phyloP scores from a whole-genome alignment of 2,797 vertebrate species.

The Oreochromis mossambicus region DNA sequence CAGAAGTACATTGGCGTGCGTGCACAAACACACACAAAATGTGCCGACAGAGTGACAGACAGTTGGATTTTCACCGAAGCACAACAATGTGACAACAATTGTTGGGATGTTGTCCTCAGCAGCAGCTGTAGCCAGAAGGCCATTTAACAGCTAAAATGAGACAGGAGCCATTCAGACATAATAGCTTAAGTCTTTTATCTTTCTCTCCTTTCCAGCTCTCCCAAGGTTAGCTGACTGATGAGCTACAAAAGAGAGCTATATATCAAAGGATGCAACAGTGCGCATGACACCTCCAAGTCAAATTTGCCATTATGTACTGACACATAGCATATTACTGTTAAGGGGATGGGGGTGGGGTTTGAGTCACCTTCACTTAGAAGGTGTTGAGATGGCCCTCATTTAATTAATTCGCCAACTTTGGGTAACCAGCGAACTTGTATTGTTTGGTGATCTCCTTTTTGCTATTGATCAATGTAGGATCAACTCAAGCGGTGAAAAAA shows the following conservation, averaged over 20 bases:
- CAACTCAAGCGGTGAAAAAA: background rate
- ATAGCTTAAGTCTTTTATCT: constrained; percentile 64
- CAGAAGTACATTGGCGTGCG: background rate
- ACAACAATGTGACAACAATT: constrained; percentile 29
- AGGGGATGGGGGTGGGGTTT: background rate
- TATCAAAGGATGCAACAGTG: constrained; percentile 56
- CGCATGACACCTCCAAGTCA: constrained; percentile 39
- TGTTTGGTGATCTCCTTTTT: background rate
- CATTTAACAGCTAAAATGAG: constrained; percentile 60
- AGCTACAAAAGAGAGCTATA: constrained; percentile 47
- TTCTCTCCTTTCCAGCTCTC: constrained; percentile 35
- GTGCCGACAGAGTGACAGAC: constrained; percentile 30
- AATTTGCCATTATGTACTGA: constrained; percentile 52
- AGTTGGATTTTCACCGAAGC: constrained; percentile 44
- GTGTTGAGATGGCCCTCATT: constrained; percentile 6
- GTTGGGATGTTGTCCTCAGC: constrained; percentile 21
- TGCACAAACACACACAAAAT: background rate
- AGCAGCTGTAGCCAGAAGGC: constrained; percentile 35
- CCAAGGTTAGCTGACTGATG: constrained; percentile 69
- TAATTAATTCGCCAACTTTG: constrained; percentile 24
- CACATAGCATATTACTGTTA: constrained; percentile 43
- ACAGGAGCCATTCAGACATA: constrained; percentile 57
- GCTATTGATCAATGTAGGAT: background rate
- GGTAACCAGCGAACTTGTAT: background rate
- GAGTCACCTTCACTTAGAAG: constrained; percentile 54